Conservation (phyloP, 2,888 invertebrate genomes). For the Drosophila atroscutellata region DNA sequence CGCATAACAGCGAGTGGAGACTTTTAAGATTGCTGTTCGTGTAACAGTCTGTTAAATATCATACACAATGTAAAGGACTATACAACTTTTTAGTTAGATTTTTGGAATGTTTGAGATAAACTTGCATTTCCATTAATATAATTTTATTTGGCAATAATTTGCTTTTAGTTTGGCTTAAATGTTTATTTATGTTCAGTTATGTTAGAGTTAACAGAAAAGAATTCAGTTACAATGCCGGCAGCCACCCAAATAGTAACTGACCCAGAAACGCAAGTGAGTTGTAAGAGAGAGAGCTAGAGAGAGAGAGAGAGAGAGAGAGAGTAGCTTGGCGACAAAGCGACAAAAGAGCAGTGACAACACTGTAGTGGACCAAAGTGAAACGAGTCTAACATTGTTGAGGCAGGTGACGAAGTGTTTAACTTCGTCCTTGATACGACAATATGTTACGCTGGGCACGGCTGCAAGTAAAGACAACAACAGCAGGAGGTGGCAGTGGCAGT, state of each 20-base stretch:
- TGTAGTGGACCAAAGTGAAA: slow-evolving; percentile 15
- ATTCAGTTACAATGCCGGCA: slow-evolving; percentile 2
- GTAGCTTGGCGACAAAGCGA: slow-evolving; percentile 63
- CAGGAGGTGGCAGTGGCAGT: slow-evolving; percentile 18
- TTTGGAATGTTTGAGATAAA: not conserved
- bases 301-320: slow-evolving; percentile 2
- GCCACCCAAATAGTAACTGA: slow-evolving; percentile 32
- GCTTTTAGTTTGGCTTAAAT: not conserved
- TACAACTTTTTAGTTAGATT: not conserved
- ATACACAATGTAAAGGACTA: not conserved
- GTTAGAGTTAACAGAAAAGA: not conserved
- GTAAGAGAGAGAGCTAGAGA: slow-evolving; percentile 34
- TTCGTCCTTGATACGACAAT: slow-evolving; percentile 81
- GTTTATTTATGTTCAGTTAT: not conserved
- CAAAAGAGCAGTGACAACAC: slow-evolving; percentile 58
- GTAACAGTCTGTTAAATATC: not conserved
- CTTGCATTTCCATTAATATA: not conserved
- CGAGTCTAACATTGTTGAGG: slow-evolving; percentile 40
- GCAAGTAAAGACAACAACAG: slow-evolving; percentile 25
- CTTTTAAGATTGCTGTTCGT: slow-evolving; percentile 35
- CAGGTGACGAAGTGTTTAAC: slow-evolving; percentile 72
- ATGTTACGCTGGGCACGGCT: slow-evolving; percentile 60
- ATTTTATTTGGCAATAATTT: not conserved
- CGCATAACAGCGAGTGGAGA: slow-evolving; percentile 52
- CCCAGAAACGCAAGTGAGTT: slow-evolving; percentile 47